Percentiles rank a stretch among this genome's conserved stretches.
These are phyloP conservation scores for Phalacrocorax pelagicus DNA, from an alignment of 2,113 vertebrate species.

Conservation along the genomic window DNA sequence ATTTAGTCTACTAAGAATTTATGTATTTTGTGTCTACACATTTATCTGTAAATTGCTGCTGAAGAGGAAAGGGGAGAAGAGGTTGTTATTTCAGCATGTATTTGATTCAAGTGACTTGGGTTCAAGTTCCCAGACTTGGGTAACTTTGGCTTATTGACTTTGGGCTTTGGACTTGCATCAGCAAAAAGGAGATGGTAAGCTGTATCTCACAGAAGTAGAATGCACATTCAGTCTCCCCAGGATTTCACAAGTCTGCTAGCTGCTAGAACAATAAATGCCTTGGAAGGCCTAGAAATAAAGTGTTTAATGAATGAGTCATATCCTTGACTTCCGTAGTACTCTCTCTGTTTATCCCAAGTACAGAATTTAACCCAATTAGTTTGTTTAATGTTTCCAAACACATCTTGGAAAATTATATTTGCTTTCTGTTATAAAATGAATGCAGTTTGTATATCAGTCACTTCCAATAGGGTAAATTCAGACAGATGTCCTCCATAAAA, in stretches of 20 bases:
- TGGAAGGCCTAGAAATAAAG: not conserved
- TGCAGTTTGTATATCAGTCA: not conserved
- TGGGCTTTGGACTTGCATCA: not conserved
- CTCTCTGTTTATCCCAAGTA: not conserved
- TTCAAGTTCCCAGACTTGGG: not conserved
- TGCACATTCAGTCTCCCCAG: not conserved
- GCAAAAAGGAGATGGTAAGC: not conserved
- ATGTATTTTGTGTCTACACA: not conserved
- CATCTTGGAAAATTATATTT: not conserved
- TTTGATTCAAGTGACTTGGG: not conserved
- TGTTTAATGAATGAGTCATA: not conserved
- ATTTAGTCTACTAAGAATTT: not conserved
- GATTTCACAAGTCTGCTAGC: not conserved
- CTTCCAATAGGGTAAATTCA: not conserved
- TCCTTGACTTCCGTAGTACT: not conserved
- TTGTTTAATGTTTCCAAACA: conserved; percentile 13
- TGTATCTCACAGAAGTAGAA: not conserved
- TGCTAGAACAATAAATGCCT: not conserved
- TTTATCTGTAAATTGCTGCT: not conserved
- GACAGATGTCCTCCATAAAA: not conserved
- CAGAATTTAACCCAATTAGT: not conserved
- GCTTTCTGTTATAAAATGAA: not conserved
- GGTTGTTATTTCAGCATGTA: not conserved
- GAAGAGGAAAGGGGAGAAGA: not conserved
- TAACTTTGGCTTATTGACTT: not conserved